Evolutionary conservation across 1,140 invertebrate genomes (phyloP).

Genomic region (Penaeus indicus): DNA sequence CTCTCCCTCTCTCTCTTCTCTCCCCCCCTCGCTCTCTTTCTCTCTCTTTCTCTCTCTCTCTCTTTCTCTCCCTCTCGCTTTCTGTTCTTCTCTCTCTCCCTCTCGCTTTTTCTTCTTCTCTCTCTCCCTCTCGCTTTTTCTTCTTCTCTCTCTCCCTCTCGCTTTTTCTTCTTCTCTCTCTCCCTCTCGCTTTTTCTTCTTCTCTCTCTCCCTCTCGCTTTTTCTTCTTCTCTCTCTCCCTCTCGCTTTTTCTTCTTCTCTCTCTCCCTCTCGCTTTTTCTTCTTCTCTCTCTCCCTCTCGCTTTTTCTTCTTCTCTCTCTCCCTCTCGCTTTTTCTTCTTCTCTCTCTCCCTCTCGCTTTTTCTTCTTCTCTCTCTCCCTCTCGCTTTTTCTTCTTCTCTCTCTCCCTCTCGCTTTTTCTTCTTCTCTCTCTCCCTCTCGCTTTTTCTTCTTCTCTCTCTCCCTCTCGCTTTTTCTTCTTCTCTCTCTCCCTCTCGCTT

Average conservation of each 20-base stretch:
- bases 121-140: no score
- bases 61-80: no score
- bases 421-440: no score
- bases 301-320: not conserved
- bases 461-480: not conserved
- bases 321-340: not conserved
- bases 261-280: not conserved
- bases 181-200: not conserved
- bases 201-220: not conserved
- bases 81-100: no score
- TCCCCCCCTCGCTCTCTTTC: no score
- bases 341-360: not conserved
- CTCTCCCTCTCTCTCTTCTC: not conserved
- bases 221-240: no score
- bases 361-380: not conserved
- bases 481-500: not conserved
- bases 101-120: no score
- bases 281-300: not conserved
- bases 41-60: no score
- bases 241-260: not conserved
- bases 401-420: no score
- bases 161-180: not conserved
- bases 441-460: not conserved
- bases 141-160: no score
- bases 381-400: not conserved